Percentiles rank a stretch among this genome's conserved stretches.
Conservation (phyloP, 2,888 invertebrate species). For the Blera fallax region DNA sequence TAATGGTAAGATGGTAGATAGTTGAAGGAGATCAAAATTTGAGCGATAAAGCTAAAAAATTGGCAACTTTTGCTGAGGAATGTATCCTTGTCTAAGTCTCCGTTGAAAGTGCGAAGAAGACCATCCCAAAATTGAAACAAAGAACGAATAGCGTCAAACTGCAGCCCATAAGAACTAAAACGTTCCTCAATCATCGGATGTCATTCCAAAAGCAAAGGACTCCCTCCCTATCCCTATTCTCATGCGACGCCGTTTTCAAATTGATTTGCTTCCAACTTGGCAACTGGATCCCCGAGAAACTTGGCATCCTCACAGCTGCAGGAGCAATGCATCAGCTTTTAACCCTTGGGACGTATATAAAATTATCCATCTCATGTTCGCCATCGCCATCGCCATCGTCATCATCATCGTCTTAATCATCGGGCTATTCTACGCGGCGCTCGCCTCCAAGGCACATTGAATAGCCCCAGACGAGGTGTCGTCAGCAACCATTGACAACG, state of each 20-base stretch:
- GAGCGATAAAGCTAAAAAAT: no score
- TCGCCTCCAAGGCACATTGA: constrained; percentile 16
- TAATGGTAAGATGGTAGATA: no score
- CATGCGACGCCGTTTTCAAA: neutral
- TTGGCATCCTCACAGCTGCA: neutral
- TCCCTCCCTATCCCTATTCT: no score
- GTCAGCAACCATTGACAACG: neutral
- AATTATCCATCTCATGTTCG: constrained; percentile 32
- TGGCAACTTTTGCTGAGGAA: no score
- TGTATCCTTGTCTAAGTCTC: no score
- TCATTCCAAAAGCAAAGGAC: no score
- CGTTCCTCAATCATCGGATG: no score
- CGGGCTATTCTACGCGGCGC: constrained; percentile 37
- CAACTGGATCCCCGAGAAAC: neutral
- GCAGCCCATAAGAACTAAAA: no score
- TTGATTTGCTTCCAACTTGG: neutral
- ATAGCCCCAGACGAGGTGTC: constrained; percentile 13
- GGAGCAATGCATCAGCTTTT: constrained; percentile 26
- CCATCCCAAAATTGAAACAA: no score
- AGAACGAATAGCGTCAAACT: no score
- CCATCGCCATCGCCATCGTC: neutral
- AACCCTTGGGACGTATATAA: neutral
- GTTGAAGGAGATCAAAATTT: no score
- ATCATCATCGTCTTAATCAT: constrained; percentile 37
- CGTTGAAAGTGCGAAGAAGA: no score